Base-by-base conservation (phyloP, 1,140 invertebrate genomes). In the Nasonia vitripennis region DNA sequence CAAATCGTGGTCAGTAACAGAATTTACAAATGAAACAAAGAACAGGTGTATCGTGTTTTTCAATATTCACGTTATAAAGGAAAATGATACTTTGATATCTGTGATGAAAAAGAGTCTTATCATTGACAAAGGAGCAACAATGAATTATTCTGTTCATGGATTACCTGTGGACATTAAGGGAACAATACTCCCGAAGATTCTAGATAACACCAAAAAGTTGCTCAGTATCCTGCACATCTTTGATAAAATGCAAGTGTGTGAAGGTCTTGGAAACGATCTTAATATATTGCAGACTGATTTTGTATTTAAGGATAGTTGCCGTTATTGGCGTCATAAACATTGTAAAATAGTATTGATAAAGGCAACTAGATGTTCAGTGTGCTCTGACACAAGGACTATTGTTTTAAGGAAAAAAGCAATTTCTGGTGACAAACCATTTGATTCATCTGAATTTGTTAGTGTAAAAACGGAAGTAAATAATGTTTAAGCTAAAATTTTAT, bases 211-310 rank as follows among this genome's bases (percentile, higher is more conserved):
- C 14, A 81, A 86, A 41, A 86, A 86, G n/a, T 71, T 86, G 55
- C 71, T 86, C 5, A 86, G 84, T 17, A 86, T 86, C n/a, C 71
- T 86, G 14, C 84, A 86, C 48, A 86, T 86, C 14, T 86, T 86
- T 86, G 84, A 86, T 75, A 86, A 86, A 82, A 86, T 86, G 80
- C 84, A 82, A 86, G 74, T 86, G 31, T 86, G 84, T 68, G 74
- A 78, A 20, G 84, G 84, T 0, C 37, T 86, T 78, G 80, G 84
- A 55, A 71, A 34, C 67, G 79, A 81, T 75, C 6, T 82, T 55
- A 78, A 82, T 77, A 27, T 86, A 78, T 45, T 55, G 5, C 79
- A 86, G 27, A 86, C 73, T 71, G 80, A 82, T 55, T 62, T 70
- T 71, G n/a, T 86, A 51, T 70, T 86, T 73, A 81, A 86, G 41